phyloP scores from a whole-genome alignment of 2,797 vertebrate species.

The Sebastes minor region DNA sequence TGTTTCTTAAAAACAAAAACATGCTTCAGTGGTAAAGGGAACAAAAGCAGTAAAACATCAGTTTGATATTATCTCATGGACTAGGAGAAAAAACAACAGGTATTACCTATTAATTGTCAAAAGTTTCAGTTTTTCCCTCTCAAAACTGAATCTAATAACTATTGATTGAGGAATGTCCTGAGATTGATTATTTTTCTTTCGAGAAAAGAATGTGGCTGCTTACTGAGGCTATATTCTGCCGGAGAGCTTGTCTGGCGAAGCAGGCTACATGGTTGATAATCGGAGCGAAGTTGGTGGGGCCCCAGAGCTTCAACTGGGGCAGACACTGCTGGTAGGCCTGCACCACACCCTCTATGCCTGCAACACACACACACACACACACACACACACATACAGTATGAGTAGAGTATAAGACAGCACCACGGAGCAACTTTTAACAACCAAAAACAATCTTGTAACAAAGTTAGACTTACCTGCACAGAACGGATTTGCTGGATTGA shows the following conservation, averaged over 20 bases:
- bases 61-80: no score
- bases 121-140: not conserved
- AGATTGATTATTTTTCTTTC: no score
- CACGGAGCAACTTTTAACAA: not conserved
- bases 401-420: not conserved
- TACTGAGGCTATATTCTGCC: conserved; percentile 89
- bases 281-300: conserved; percentile 95
- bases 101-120: not conserved
- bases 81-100: not conserved
- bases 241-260: conserved; percentile 87
- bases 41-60: not conserved
- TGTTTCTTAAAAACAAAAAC: not conserved
- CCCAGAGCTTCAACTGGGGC: conserved; percentile 91
- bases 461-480: conserved; percentile 86
- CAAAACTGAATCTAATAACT: not conserved
- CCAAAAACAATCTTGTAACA: not conserved
- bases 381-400: not conserved
- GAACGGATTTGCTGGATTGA: conserved; percentile 90
- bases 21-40: not conserved
- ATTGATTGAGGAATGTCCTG: not conserved
- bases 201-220: conserved; percentile 58
- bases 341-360: conserved; percentile 92
- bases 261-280: conserved; percentile 90
- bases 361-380: conserved; percentile 1
- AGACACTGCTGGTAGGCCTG: conserved; percentile 89